Percentiles rank a stretch among this genome's conserved stretches.
Conservation (phyloP, 2,888 invertebrate species). For the Endotricha flammealis region DNA sequence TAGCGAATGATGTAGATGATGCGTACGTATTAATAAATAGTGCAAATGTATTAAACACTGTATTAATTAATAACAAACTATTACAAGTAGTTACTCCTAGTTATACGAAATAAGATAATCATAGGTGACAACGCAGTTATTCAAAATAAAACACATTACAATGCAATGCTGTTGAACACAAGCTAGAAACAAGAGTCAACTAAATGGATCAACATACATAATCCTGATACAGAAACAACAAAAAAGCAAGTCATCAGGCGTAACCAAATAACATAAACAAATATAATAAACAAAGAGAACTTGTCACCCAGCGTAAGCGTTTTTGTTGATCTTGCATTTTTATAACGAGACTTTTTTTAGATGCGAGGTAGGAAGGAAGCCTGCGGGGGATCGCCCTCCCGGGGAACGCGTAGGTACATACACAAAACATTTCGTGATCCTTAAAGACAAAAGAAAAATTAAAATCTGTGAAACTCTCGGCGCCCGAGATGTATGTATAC, state of each 20-base stretch:
- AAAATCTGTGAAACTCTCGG: constrained; percentile 65
- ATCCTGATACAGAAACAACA: constrained; percentile 2
- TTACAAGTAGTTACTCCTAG: too few relatives aligned
- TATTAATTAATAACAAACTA: too few relatives aligned
- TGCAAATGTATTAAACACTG: too few relatives aligned
- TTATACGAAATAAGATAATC: too few relatives aligned
- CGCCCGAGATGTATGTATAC: constrained; percentile 23
- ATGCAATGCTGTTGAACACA: too few relatives aligned
- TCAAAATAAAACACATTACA: too few relatives aligned
- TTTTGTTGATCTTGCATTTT: constrained; percentile 72
- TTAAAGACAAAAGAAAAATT: constrained; percentile 76
- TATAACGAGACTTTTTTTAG: constrained; percentile 72
- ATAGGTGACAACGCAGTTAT: too few relatives aligned
- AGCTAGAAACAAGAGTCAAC: too few relatives aligned
- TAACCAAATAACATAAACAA: constrained; percentile 68
- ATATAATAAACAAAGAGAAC: constrained; percentile 73
- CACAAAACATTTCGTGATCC: constrained; percentile 77
- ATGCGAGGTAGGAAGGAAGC: constrained; percentile 73
- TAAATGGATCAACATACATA: background rate
- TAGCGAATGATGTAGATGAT: too few relatives aligned
- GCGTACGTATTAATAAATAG: too few relatives aligned
- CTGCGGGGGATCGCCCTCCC: constrained; percentile 71
- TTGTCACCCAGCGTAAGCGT: constrained; percentile 73
- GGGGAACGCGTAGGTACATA: constrained; percentile 48
- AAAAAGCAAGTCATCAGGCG: constrained; percentile 62